Evolutionary conservation across 2,113 vertebrate species (phyloP), one percentile per base, ranked within the genome.

Genomic region (Nothobranchius kuhntae): DNA sequence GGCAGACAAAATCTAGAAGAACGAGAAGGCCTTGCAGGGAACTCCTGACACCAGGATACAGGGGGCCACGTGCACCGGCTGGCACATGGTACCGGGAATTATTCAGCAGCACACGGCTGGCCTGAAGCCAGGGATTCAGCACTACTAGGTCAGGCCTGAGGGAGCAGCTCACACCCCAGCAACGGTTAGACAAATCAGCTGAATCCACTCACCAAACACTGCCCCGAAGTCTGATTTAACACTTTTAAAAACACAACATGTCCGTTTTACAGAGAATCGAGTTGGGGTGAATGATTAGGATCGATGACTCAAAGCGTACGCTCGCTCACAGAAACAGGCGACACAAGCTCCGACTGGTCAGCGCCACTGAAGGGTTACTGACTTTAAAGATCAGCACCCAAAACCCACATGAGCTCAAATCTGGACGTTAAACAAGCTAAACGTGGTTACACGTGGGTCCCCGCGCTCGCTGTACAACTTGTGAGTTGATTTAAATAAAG

Each of bases 81-180:
- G 77, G 75, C 82, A 85, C 90, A 87, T 89, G 88, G 53, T 78
- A 71, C 52, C 44, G 48, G 74, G 77, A 81, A 75, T 71, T 68
- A 76, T 75, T 77, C 50, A 53, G 66, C 69, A 42, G 71, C 78
- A 71, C 73, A 60, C 6, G 13, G 47, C 66, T 85, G 86, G 87
- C 74, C 35, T 47, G 10, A 12, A 55, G 73, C 84, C 87, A 83
- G 61, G 47, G 65, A 75, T 71, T 70, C 60, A 65, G 60, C 71
- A 65, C 53, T 15, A 44, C 66, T 57, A 68, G 72, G 80, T 56
- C 78, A 75, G 65, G 35, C 36, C 67, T 24, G 38, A 73, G 59
- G 54, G 67, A 76, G 62, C 51, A 51, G 73, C 58, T 47, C 51
- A 83, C 38, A 72, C 26, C 17, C 53, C 15, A 24, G 56, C 59